A percentile compares a stretch with the other conserved stretches of the same genome.
Conservation (phyloP, 1,140 invertebrate species). For the Tetramorium alpestre region DNA sequence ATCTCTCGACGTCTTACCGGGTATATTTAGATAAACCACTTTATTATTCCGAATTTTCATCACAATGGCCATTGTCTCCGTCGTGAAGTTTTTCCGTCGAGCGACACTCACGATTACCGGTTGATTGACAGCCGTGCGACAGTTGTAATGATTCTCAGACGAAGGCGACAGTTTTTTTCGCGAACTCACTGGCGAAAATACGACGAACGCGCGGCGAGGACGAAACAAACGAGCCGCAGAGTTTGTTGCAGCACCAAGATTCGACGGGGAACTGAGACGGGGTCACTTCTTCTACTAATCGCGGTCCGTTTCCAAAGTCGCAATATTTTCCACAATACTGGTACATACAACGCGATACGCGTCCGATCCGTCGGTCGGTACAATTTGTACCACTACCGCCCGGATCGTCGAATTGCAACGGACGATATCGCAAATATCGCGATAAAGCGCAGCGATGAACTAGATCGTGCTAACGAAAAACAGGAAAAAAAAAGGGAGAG, state of each 20-base stretch:
- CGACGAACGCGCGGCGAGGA: not conserved
- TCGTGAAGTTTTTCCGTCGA: not conserved
- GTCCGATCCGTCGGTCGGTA: not conserved
- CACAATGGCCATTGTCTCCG: constrained; percentile 64
- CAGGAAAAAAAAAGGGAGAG: too few relatives aligned
- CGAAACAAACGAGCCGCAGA: constrained; percentile 9
- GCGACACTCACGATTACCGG: not conserved
- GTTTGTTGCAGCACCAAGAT: not conserved
- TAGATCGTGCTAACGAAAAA: not conserved
- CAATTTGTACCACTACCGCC: not conserved
- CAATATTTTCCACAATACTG: not conserved
- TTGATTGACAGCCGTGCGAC: not conserved
- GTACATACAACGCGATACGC: too few relatives aligned
- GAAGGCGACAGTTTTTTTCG: not conserved
- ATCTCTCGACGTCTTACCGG: constrained; percentile 38
- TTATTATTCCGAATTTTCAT: constrained; percentile 70
- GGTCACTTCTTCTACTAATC: not conserved
- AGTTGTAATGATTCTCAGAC: not conserved
- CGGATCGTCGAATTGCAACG: not conserved
- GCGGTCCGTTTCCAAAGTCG: too few relatives aligned
- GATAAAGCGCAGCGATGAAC: not conserved
- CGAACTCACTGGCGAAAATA: not conserved
- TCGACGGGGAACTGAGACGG: not conserved
- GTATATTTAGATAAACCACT: constrained; percentile 63
- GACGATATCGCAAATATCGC: not conserved